Evolutionary conservation across 2,113 vertebrate species (phyloP), one percentile per base, ranked within the genome.

Genomic region (Sarotherodon lohbergeri): DNA sequence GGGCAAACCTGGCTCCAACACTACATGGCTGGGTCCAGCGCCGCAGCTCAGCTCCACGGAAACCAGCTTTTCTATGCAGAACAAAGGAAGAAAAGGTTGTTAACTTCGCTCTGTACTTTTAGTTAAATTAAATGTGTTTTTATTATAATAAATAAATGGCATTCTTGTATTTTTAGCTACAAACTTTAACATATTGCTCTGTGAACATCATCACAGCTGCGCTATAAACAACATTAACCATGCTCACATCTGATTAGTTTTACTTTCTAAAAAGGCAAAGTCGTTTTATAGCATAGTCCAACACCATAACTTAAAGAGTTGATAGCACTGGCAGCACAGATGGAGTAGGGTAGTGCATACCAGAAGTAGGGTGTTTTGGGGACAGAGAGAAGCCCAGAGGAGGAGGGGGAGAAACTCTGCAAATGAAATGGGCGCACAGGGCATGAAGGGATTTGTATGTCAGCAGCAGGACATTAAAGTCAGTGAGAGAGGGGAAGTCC

Each of bases 31-130:
- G 7, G 98, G 97, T 54, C 98, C 97, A 14, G 95, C 94, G 3
- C 97, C 96, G 29, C 98, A 99, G 96, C 97, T 98, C 96, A 99
- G 96, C 93, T 98, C 97, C 95, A 99, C 91, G 0, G 96, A 97
- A 63, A 92, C 91, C 81, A 96, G 95, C 86, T 96, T 96, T 91
- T 97, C 98, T 99, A 96, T 48, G 81, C 34, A 86, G 87, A 91
- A n/a, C 82, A 91, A 55, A 89, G 3, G 89, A 4, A 43, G 3
- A 46, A 59, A 39, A 32, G 4, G 7, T 13, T 19, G 50, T 89
- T 63, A 85, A 27, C 10, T 22, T 12, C 34, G 29, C 32, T 43
- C 12, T 55, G 16, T 22, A 86, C 7, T 52, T 85, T 10, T 22
- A 24, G 7, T 24, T 4, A 78, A 78, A 1, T 24, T 50, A 29